Percentiles rank a stretch among this genome's conserved stretches.
Evolutionary conservation across 2,113 vertebrate species (phyloP).

Genomic region (Malurus melanocephalus): DNA sequence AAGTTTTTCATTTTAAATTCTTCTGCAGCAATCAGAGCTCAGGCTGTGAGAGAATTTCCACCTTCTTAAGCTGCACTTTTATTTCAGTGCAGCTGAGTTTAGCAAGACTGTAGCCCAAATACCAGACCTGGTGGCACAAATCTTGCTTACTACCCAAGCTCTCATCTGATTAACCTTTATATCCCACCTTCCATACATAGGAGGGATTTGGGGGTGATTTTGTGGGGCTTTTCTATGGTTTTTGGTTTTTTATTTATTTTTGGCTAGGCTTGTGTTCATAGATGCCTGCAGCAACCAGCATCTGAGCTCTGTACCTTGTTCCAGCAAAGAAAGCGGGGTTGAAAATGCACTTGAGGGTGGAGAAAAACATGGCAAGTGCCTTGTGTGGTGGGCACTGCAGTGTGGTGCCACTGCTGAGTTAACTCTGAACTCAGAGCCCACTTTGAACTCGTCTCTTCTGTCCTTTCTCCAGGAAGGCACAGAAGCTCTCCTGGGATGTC

Average conservation of each 20-base stretch:
- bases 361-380: neutral
- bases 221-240: neutral
- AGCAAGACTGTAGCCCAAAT: neutral
- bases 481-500: neutral
- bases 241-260: neutral
- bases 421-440: neutral
- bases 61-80: neutral
- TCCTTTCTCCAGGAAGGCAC: neutral
- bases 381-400: rapidly evolving
- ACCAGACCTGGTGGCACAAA: neutral
- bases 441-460: too few relatives aligned
- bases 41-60: neutral
- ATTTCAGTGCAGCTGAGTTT: neutral
- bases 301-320: neutral
- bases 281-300: neutral
- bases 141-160: neutral
- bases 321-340: neutral
- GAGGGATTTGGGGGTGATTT: neutral
- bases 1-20: neutral
- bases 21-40: neutral
- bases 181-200: rapidly evolving
- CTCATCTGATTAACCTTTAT: neutral
- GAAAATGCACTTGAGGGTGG: neutral
- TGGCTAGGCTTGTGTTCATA: neutral
- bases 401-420: neutral